Evolutionary conservation across 2,888 invertebrate species (phyloP), one percentile per base, ranked within the genome.

Genomic region (Lomographa bimaculata): DNA sequence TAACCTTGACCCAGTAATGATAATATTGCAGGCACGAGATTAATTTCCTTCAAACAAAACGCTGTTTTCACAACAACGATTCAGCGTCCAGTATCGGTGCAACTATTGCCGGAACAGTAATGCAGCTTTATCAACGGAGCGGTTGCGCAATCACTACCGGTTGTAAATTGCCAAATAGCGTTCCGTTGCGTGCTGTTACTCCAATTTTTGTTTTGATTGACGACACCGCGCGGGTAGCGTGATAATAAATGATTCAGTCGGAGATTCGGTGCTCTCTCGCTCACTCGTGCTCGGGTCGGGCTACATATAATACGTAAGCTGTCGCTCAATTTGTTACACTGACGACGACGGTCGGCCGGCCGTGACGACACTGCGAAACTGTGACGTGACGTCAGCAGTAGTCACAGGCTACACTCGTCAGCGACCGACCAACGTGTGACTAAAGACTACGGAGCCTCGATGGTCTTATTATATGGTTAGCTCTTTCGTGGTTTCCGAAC

Each of bases 211-310:
- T 47, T 48, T 44, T 55, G 57, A 50, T 58, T 52, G 55, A 53
- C 56, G 59, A 50, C 52, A 49, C 46, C 44, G 48, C 43, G 46
- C 51, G 44, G 46, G 49, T 34, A 46, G 54, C 53, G 46, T 49
- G 55, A 47, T 67, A 64, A 70, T 69, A 68, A 71, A 71, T 67
- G 68, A 69, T 67, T 70, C 64, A 59, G 57, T 28, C 27, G 17
- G 34, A 50, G 43, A 43, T 40, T 47, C 29, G 35, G 18, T 27
- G 41, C 33, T 45, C 46, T 47, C 40, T 42, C 39, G 46, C 45
- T 14, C 30, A 41, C 44, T 18, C 30, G 14, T n/a, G 30, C 28
- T 20, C 26, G 21, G 7, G 26, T 21, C 23, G 30, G 36, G 37
- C 4, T 4, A 21, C 10, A 21, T 4, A 21, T 7, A 21, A 8